These are phyloP conservation scores for Accipiter cooperii DNA, from an alignment of 2,113 vertebrate genomes.

Conservation along the genomic window DNA sequence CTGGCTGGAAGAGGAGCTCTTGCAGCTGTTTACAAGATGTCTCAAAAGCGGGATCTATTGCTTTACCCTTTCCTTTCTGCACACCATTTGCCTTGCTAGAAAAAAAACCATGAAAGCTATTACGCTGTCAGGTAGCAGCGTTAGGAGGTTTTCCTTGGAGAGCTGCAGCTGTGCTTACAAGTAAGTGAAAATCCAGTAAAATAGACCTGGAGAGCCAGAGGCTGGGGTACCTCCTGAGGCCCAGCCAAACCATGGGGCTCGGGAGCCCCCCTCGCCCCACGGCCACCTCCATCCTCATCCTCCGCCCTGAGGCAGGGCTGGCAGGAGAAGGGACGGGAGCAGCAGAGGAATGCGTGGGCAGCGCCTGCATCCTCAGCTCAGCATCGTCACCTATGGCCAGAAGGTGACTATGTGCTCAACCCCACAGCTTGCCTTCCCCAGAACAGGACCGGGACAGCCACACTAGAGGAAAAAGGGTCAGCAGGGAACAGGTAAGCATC, in stretches of 20 bases:
- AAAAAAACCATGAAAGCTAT: background rate
- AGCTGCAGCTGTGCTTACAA: background rate
- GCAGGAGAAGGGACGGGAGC: background rate
- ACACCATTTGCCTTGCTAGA: background rate
- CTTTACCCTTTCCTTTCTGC: constrained; percentile 2
- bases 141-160: background rate
- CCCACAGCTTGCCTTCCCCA: background rate
- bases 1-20: constrained; percentile 31
- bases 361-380: background rate
- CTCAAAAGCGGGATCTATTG: background rate
- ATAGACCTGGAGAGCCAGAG: background rate
- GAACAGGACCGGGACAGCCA: rapidly evolving
- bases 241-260: rapidly evolving
- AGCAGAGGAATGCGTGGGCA: background rate
- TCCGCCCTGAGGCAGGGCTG: background rate
- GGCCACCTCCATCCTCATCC: background rate
- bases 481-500: background rate
- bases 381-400: background rate
- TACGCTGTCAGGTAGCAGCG: rapidly evolving
- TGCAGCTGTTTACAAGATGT: constrained; percentile 64
- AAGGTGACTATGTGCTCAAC: background rate
- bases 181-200: background rate
- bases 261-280: background rate
- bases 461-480: background rate
- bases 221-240: background rate